phyloP scores from a whole-genome alignment of 2,888 invertebrate genomes.

The Halictus ligatus region DNA sequence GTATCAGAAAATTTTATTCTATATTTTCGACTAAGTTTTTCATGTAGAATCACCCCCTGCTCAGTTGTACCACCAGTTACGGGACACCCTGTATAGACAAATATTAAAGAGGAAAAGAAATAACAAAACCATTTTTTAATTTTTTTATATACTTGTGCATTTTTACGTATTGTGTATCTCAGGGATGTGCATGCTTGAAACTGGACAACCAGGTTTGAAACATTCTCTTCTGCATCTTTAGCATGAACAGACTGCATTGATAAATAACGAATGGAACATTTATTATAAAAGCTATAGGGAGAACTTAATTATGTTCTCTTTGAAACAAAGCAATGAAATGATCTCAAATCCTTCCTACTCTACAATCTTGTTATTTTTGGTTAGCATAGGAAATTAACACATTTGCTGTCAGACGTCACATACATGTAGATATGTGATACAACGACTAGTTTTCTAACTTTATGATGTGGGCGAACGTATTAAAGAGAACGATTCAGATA shows the following conservation, averaged over 20 bases:
- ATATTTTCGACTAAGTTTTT: no score
- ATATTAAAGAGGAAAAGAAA: slow-evolving; percentile 5
- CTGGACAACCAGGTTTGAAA: slow-evolving; percentile 7
- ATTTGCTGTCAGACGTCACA: background rate
- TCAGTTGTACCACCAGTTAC: no score
- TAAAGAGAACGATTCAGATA: slow-evolving; percentile 51
- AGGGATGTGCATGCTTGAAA: slow-evolving; percentile 36
- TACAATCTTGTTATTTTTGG: slow-evolving; percentile 63
- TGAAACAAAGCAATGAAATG: slow-evolving; percentile 73
- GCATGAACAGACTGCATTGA: slow-evolving; percentile 49
- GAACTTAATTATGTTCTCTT: slow-evolving; percentile 58
- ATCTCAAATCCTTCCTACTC: slow-evolving; percentile 74
- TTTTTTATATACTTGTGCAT: background rate
- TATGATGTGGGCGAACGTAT: background rate
- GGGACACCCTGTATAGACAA: slow-evolving; percentile 5
- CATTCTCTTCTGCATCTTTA: slow-evolving; percentile 64
- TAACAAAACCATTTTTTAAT: slow-evolving; percentile 9
- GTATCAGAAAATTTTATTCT: no score
- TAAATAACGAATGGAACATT: slow-evolving; percentile 29
- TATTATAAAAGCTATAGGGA: slow-evolving; percentile 33
- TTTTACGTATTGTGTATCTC: slow-evolving; percentile 43
- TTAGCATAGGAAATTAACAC: slow-evolving; percentile 52
- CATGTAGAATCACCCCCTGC: no score
- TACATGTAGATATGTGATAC: background rate
- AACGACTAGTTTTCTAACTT: background rate